Evolutionary conservation across 2,113 vertebrate genomes (phyloP).

Genomic region (Uria aalge): DNA sequence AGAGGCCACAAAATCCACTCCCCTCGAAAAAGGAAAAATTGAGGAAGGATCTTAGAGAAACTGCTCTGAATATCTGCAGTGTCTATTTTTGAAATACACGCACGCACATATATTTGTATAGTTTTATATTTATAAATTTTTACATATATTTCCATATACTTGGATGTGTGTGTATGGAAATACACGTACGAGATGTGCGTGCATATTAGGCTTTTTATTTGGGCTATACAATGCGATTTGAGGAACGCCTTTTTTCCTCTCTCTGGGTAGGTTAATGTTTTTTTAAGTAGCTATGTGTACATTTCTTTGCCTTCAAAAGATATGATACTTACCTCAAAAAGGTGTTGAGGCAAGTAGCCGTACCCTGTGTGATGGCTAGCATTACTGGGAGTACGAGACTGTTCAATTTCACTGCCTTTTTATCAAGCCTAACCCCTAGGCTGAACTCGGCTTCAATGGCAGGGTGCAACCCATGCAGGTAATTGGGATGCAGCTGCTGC

Average conservation of each 20-base stretch:
- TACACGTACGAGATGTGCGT: background rate
- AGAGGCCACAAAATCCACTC: background rate
- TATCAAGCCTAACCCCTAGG: background rate
- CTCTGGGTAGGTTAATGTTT: background rate
- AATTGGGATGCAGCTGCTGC: background rate
- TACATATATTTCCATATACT: background rate
- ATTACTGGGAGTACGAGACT: accelerated
- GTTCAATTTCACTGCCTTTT: background rate
- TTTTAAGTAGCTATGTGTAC: background rate
- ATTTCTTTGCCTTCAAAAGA: background rate
- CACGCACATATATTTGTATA: background rate
- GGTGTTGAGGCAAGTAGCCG: background rate
- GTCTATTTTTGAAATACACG: background rate
- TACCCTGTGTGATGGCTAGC: background rate
- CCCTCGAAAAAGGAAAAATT: background rate
- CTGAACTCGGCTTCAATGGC: background rate
- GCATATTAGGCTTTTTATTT: background rate
- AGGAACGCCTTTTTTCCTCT: background rate
- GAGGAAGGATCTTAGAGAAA: background rate
- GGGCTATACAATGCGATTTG: background rate
- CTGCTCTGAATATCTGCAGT: background rate
- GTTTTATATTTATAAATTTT: background rate
- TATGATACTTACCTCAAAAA: background rate
- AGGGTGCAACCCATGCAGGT: background rate
- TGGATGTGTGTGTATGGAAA: accelerated